Evolutionary conservation across 37 sponge, comb jelly and placozoan genomes (phyloP), one percentile per base, ranked within the genome.

Genomic region (Chondrosia reniformis): DNA sequence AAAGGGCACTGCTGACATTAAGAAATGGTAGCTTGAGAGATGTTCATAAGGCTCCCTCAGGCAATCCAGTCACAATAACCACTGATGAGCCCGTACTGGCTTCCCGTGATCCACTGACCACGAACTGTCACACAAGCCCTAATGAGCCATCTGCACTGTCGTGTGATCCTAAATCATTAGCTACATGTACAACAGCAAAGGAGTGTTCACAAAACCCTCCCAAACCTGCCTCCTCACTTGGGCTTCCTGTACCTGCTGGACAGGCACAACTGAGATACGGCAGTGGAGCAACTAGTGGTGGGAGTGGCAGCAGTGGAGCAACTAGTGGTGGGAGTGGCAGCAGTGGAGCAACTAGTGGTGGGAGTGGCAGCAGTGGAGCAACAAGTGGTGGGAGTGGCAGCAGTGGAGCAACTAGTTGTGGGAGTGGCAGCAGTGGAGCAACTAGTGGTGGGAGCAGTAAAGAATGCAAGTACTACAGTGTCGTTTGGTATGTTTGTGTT

Each of bases 401-500:
- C 34, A 25, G 37, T 7, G 25, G 40, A 38, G 72, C 38, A 15
- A 25, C 33, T 33, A 27, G 44, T 38, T 25, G 38, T 15, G 15
- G 8, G 19, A 1, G 3, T 36, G 72, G 37, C 15, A 27, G 42
- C 72, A 13, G 27, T 13, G 0, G 2, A 13, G 33, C 21, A 5
- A 38, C 32, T 7, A 38, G 34, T 6, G 10, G 31, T 46, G 25
- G 63, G 4, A 65, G 64, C 72, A 39, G 5, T 34, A 42, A 25
- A 36, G 19, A 21, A 40, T n/a, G 33, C 46, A 37, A 67, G 36
- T 88, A 83, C 75, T 88, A 83, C 80, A 82, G 65, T 78, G 88
- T 88, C 33, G 83, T 88, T 84, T 88, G 88, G 88, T 87, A 41
- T 73, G 87, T 79, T 1, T 22, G 21, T 63, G 24, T 6, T 64